A percentile compares a stretch with the other conserved stretches of the same genome.
Conservation (phyloP, 2,113 vertebrate species). For the Gymnobelideus leadbeateri region DNA sequence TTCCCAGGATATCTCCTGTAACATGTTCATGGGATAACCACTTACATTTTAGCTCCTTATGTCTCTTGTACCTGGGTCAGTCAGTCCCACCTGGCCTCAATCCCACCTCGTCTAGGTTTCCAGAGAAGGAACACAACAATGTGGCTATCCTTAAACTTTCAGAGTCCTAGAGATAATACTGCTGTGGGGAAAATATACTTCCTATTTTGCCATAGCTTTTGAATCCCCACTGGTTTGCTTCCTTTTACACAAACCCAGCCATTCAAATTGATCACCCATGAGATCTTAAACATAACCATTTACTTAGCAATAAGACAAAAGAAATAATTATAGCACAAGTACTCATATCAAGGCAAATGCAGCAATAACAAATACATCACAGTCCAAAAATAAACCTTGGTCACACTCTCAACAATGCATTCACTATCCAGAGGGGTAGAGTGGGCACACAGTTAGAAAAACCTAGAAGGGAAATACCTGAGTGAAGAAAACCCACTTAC, state of each 20-base stretch:
- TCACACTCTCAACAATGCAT: no score
- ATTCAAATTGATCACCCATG: neutral
- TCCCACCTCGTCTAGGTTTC: neutral
- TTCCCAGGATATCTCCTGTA: neutral
- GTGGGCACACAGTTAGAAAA: no score
- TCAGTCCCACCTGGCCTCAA: neutral
- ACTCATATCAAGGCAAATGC: no score
- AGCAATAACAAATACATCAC: no score
- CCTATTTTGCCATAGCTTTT: neutral
- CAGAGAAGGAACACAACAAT: neutral
- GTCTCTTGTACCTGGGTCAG: neutral
- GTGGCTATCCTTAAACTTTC: neutral
- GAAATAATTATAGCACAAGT: neutral
- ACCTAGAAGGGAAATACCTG: no score
- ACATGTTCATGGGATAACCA: neutral
- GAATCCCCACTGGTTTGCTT: neutral
- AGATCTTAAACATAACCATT: neutral
- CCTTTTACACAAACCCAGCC: neutral
- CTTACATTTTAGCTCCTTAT: neutral
- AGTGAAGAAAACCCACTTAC: no score
- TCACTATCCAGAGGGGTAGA: no score
- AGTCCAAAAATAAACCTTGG: no score
- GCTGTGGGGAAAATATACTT: neutral
- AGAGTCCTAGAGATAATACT: neutral
- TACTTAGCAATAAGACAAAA: neutral